phyloP scores from a whole-genome alignment of 30 jellyfish, hydroid and myxozoan genomes.

The Pseudorhiza aurosa region DNA sequence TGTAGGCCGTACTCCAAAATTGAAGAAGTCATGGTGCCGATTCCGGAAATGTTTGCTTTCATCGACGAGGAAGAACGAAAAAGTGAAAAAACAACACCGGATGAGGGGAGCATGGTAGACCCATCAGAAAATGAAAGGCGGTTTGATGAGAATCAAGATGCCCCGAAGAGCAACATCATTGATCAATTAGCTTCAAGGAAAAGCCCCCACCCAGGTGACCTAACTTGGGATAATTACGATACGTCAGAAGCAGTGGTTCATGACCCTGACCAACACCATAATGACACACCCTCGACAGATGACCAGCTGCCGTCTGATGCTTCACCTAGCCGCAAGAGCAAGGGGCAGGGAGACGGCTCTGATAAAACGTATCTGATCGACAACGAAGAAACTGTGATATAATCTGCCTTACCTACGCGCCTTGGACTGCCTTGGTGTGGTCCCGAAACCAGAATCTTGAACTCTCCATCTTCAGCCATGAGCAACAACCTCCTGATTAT shows the following conservation, averaged over 20 bases:
- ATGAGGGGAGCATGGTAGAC: neutral
- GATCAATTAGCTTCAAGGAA: neutral
- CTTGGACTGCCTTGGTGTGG: no score
- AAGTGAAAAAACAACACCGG: constrained; percentile 5
- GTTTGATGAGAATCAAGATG: neutral
- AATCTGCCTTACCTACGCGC: neutral
- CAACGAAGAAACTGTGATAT: neutral
- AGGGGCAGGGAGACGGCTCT: neutral
- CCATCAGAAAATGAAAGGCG: neutral
- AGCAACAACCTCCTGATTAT: no score
- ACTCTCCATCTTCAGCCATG: no score
- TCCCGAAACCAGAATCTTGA: no score
- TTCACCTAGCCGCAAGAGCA: neutral
- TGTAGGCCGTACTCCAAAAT: constrained; percentile 51
- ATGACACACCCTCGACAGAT: constrained; percentile 25
- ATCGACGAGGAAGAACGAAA: constrained; percentile 44
- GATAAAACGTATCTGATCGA: neutral
- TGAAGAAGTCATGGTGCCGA: constrained; percentile 54
- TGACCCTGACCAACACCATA: constrained; percentile 5
- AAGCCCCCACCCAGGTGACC: constrained; percentile 2
- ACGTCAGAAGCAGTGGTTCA: constrained; percentile 53
- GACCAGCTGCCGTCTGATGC: neutral
- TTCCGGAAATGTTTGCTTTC: constrained; percentile 53
- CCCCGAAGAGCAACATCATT: neutral
- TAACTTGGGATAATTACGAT: constrained; percentile 58